A percentile compares a stretch with the other conserved stretches of the same genome.
Conservation (phyloP, 2,888 invertebrate species). For the Cephonodes hylas region DNA sequence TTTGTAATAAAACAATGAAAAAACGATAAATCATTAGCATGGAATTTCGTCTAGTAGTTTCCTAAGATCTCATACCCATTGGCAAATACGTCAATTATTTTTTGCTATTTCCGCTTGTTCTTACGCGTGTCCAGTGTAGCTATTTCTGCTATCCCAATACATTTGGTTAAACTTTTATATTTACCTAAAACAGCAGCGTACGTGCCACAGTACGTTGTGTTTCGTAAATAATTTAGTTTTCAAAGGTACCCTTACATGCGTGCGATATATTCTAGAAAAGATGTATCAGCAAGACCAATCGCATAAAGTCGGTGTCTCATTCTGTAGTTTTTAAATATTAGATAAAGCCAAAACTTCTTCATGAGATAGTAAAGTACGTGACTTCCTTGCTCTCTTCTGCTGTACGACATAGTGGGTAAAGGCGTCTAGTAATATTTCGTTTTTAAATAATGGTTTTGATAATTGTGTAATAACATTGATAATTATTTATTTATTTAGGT, state of each 20-base stretch:
- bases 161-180: background rate
- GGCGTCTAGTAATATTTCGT: background rate
- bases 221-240: background rate
- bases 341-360: background rate
- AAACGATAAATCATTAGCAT: background rate
- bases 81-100: no score
- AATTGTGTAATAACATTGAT: no score
- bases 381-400: background rate
- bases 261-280: background rate
- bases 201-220: background rate
- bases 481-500: no score
- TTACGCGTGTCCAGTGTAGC: background rate
- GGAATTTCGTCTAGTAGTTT: no score
- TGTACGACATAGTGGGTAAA: background rate
- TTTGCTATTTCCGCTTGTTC: no score
- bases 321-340: background rate
- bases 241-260: background rate
- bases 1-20: background rate
- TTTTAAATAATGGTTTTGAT: no score
- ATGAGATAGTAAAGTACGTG: background rate
- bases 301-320: background rate
- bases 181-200: background rate
- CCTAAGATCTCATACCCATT: no score
- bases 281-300: background rate
- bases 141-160: background rate